Evolutionary conservation across 2,888 invertebrate species (phyloP), one percentile per base, ranked within the genome.

Genomic region (Pocota personata): DNA sequence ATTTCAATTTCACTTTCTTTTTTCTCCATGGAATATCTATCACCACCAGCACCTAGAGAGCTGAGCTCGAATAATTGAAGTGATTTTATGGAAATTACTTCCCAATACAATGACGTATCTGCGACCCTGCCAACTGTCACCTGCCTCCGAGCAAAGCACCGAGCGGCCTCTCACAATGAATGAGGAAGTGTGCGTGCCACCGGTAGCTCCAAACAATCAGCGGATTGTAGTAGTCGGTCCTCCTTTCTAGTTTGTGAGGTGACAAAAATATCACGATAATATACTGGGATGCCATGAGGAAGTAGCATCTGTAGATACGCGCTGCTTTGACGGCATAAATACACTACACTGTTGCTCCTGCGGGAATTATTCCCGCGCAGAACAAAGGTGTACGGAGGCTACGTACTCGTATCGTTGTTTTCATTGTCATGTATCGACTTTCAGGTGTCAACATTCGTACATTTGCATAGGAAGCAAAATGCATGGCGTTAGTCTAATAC

Each of bases 401-500:
- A 73, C 19, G 37, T 58, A 66, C 64, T 30, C 19, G 37, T 58
- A 66, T 69, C 37, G 62, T 55, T 57, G 48, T 79, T 80, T 71
- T 55, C 58, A 76, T 76, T 84, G 84, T 80, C 84, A 80, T 58
- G 58, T 71, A 76, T 80, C 80, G 80, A 76, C 84, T 80, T 76
- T 82, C 71, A 71, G 37, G 71, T 80, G 84, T 80, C 84, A 80
- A 66, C 50, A 64, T 24, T 71, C 27, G 40, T 50, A 64, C 48
- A 58, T 60, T 78, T 72, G 78, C 78, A 83, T 73, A 48, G 46
- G 35, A 46, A 48, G 60, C 37, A 50, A n/a, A 14, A 24, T 66
- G n/a, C 21, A 21, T 50, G 52, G 52, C 52, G 6, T 37, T 10
- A 40, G 8, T 60, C 24, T 14, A 16, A 27, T 43, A 3, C 12